These are phyloP conservation scores for Acanthiza pusilla DNA, from an alignment of 2,797 vertebrate genomes.

Conservation along the genomic window DNA sequence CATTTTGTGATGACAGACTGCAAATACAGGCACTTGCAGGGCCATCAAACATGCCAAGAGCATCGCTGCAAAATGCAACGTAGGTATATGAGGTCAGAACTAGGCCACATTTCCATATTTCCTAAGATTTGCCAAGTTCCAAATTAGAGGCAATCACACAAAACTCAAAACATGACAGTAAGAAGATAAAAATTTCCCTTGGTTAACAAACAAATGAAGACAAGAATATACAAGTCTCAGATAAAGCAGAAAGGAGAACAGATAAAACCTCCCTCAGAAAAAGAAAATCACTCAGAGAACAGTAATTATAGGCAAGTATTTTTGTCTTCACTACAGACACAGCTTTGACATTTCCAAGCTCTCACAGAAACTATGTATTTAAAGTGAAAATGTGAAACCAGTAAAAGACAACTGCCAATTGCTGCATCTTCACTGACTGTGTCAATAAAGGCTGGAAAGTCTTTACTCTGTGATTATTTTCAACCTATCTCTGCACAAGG, in stretches of 20 bases:
- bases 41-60: neutral
- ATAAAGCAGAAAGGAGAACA: neutral
- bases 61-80: accelerated
- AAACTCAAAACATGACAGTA: neutral
- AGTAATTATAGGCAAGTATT: conserved; percentile 20
- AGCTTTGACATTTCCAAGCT: conserved; percentile 10
- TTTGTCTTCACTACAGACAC: conserved; percentile 11
- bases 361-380: neutral
- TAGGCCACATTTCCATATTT: neutral
- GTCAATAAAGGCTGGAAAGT: neutral
- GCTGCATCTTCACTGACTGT: neutral
- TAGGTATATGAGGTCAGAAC: neutral
- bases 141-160: neutral
- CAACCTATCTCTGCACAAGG: neutral
- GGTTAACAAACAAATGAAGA: conserved; percentile 3
- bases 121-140: neutral
- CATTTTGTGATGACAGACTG: neutral
- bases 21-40: neutral
- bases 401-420: neutral
- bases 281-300: neutral
- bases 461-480: neutral
- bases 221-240: neutral
- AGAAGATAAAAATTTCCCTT: neutral
- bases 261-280: neutral
- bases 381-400: neutral